These are phyloP conservation scores for Hyaena hyaena DNA, from an alignment of 2,113 vertebrate genomes.

Conservation along the genomic window DNA sequence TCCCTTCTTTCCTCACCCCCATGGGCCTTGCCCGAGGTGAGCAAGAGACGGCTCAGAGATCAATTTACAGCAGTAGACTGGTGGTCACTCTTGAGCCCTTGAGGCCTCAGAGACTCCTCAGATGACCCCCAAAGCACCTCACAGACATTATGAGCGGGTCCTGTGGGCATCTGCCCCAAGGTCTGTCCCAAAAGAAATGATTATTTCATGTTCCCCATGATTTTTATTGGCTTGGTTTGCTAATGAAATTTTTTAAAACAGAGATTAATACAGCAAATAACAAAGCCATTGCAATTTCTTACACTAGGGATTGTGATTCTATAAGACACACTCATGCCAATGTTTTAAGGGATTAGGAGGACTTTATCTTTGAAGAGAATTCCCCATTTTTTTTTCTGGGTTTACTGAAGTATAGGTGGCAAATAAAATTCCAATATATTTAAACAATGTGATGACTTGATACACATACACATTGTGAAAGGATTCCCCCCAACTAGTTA, in stretches of 20 bases:
- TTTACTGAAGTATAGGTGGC: background rate
- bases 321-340: background rate
- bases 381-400: background rate
- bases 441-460: background rate
- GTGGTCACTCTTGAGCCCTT: background rate
- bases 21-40: background rate
- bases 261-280: slow-evolving; percentile 9
- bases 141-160: background rate
- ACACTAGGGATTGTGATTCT: background rate
- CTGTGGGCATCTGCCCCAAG: background rate
- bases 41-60: background rate
- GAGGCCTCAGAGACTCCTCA: background rate
- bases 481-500: background rate
- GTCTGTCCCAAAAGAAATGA: background rate
- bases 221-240: slow-evolving; percentile 13
- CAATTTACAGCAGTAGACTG: too few relatives aligned
- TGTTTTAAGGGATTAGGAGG: background rate
- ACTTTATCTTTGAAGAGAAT: background rate
- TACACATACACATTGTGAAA: background rate
- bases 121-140: background rate
- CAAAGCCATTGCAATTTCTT: background rate
- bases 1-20: background rate
- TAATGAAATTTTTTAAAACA: background rate
- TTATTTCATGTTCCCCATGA: background rate
- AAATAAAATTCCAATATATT: background rate